A percentile compares a stretch with the other conserved stretches of the same genome.
phyloP scores from a whole-genome alignment of 2,113 vertebrate genomes.

The Phrynocephalus versicolor region DNA sequence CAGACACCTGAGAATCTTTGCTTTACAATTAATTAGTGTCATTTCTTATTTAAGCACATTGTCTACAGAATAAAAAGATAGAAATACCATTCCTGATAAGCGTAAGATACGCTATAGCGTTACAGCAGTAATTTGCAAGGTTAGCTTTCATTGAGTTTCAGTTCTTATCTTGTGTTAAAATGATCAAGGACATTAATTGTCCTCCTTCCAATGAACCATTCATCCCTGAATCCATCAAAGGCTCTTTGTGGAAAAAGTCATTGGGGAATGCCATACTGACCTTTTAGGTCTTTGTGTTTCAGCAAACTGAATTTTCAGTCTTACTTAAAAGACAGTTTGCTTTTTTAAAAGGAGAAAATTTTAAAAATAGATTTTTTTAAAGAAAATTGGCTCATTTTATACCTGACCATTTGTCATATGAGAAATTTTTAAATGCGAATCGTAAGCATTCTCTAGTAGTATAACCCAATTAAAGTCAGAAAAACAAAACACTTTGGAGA shows the following conservation, averaged over 20 bases:
- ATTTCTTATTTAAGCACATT: not conserved
- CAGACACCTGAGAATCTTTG: not conserved
- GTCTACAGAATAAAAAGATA: not conserved
- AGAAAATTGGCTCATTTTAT: too few relatives aligned
- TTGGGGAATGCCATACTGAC: not conserved
- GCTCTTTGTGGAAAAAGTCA: not conserved
- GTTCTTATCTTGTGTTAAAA: slow-evolving; percentile 8
- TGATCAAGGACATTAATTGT: slow-evolving; percentile 10
- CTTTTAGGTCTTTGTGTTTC: not conserved
- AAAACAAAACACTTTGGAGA: not conserved
- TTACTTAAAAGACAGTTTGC: not conserved
- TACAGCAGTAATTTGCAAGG: not conserved
- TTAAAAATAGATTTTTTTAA: too few relatives aligned
- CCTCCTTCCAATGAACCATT: not conserved
- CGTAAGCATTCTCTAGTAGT: not conserved
- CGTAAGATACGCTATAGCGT: not conserved
- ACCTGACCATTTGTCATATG: not conserved
- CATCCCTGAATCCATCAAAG: not conserved
- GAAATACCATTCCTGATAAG: slow-evolving; percentile 7
- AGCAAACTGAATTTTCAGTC: not conserved
- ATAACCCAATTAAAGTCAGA: not conserved
- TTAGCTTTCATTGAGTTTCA: slow-evolving; percentile 4
- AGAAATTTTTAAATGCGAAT: not conserved
- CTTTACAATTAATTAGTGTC: not conserved
- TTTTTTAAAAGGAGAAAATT: too few relatives aligned